A percentile compares a stretch with the other conserved stretches of the same genome.
These are phyloP conservation scores for Neelides folsomi DNA, from an alignment of 2,888 invertebrate genomes.

Conservation along the genomic window DNA sequence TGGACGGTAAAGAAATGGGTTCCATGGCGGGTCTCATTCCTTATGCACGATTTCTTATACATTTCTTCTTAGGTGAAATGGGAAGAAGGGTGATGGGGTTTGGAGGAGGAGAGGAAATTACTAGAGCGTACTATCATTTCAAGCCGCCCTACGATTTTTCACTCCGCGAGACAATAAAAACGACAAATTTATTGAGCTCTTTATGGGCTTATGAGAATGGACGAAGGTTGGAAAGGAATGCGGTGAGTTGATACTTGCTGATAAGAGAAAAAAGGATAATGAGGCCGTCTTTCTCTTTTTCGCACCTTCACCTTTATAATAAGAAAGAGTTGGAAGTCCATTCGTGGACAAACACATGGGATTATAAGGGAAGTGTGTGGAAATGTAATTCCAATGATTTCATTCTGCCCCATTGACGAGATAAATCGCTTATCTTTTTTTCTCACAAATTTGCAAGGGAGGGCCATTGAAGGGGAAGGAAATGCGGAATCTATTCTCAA, in stretches of 20 bases:
- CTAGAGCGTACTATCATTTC: slow-evolving; percentile 16
- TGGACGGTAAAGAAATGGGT: not conserved
- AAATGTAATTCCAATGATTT: not conserved
- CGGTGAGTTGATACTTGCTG: slow-evolving; percentile 4
- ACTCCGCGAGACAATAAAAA: slow-evolving; percentile 24
- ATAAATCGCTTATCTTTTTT: slow-evolving; percentile 17
- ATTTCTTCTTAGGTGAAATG: slow-evolving; percentile 9
- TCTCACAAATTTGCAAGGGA: slow-evolving; percentile 15
- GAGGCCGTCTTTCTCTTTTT: not conserved
- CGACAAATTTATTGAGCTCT: slow-evolving; percentile 24
- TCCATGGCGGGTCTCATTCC: not conserved
- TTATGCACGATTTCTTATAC: slow-evolving; percentile 8
- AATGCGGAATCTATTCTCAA: not conserved
- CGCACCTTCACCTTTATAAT: no score
- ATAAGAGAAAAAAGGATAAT: slow-evolving; percentile 5
- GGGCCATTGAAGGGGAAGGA: slow-evolving; percentile 5
- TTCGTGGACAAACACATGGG: not conserved
- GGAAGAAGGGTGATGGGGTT: slow-evolving; percentile 3
- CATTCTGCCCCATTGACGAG: not conserved
- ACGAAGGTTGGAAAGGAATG: not conserved
- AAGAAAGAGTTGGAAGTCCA: not conserved
- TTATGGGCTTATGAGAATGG: slow-evolving; percentile 18
- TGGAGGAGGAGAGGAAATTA: slow-evolving; percentile 9
- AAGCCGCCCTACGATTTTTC: slow-evolving; percentile 18
- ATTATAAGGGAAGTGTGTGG: not conserved